A percentile compares a stretch with the other conserved stretches of the same genome.
phyloP scores from a whole-genome alignment of 2,113 vertebrate species.

The Triplophysa dalaica region DNA sequence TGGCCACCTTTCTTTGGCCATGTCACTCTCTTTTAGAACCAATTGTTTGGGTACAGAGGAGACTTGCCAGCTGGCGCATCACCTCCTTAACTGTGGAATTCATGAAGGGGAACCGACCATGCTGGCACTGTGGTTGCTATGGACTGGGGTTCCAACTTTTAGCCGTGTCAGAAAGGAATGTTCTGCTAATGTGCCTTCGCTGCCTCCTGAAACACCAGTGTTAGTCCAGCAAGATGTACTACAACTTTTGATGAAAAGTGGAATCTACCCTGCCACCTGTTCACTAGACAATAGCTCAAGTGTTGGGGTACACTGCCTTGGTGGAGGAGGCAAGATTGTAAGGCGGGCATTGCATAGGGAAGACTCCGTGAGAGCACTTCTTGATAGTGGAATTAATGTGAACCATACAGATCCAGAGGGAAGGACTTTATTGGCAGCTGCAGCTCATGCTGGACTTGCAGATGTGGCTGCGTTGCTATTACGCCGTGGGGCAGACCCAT shows the following conservation, averaged over 20 bases:
- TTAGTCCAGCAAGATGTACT: slow-evolving; percentile 71
- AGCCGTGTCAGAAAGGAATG: neutral
- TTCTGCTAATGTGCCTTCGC: neutral
- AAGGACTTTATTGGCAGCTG: slow-evolving; percentile 69
- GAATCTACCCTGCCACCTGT: slow-evolving; percentile 56
- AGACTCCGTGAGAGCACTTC: slow-evolving; percentile 62
- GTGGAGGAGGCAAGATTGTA: slow-evolving; percentile 47
- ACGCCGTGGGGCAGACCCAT: slow-evolving; percentile 67
- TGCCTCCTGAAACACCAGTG: slow-evolving; percentile 52
- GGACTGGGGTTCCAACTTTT: slow-evolving; percentile 66
- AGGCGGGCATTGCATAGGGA: slow-evolving; percentile 60
- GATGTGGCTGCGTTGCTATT: slow-evolving; percentile 68
- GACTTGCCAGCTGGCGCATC: slow-evolving; percentile 69
- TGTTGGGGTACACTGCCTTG: slow-evolving; percentile 49
- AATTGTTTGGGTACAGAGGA: slow-evolving; percentile 62
- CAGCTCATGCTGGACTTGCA: slow-evolving; percentile 68
- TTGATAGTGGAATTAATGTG: slow-evolving; percentile 64
- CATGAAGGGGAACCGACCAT: slow-evolving; percentile 68
- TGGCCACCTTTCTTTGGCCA: slow-evolving; percentile 78
- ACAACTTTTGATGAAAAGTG: slow-evolving; percentile 71
- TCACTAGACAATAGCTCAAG: slow-evolving; percentile 52
- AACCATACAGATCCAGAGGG: slow-evolving; percentile 67
- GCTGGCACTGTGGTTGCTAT: slow-evolving; percentile 78
- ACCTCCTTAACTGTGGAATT: slow-evolving; percentile 71
- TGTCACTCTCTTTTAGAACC: slow-evolving; percentile 69